A percentile compares a stretch with the other conserved stretches of the same genome.
Conservation (phyloP, 2,113 vertebrate genomes). For the Hylia prasina region DNA sequence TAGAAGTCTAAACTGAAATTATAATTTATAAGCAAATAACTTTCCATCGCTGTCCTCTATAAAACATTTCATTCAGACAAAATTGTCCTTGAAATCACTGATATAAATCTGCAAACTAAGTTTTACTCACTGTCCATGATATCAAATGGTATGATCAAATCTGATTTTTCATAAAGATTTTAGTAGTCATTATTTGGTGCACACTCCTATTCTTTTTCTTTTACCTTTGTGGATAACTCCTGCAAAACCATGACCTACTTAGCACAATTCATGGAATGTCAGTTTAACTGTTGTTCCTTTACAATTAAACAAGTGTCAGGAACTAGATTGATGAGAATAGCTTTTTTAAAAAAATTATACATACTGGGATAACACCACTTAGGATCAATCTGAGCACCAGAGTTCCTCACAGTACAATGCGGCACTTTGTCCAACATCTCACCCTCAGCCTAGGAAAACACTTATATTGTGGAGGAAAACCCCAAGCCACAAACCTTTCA, state of each 20-base stretch:
- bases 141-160: neutral
- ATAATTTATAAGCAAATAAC: neutral
- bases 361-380: neutral
- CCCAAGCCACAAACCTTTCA: conserved; percentile 80
- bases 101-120: neutral
- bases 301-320: neutral
- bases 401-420: neutral
- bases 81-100: neutral
- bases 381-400: neutral
- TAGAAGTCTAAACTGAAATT: neutral
- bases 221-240: neutral
- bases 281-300: neutral
- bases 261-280: neutral
- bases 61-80: neutral
- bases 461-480: neutral
- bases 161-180: neutral
- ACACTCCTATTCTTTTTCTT: neutral
- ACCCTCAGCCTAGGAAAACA: neutral
- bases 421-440: neutral
- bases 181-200: neutral
- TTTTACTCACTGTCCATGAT: neutral
- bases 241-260: neutral
- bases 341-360: neutral
- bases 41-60: neutral
- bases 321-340: neutral